Conservation (phyloP, 2,888 invertebrate genomes). For the Hoplodrina ambigua region DNA sequence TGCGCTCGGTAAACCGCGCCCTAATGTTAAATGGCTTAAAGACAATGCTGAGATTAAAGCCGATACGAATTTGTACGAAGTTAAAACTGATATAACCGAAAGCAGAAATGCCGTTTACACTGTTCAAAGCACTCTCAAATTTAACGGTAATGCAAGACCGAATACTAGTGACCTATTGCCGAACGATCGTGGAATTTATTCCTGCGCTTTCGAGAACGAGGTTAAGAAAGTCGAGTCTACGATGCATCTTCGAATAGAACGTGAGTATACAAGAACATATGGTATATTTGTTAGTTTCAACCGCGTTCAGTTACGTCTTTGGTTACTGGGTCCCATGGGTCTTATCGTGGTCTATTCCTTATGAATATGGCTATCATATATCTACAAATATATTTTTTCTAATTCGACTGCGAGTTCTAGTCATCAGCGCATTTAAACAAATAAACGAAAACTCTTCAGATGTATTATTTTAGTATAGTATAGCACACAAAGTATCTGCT, state of each 20-base stretch:
- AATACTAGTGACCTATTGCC: conserved; percentile 94
- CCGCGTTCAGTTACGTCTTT: too few species aligned
- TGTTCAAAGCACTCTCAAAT: conserved; percentile 95
- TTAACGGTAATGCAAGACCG: conserved; percentile 94
- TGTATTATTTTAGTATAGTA: too few species aligned
- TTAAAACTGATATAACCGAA: conserved; percentile 94
- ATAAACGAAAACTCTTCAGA: neutral
- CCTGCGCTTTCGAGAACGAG: conserved; percentile 97
- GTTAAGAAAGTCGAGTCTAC: conserved; percentile 96
- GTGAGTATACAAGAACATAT: conserved; percentile 87
- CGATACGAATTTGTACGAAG: conserved; percentile 94
- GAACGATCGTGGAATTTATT: conserved; percentile 96
- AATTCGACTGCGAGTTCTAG: too few species aligned
- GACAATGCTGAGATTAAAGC: conserved; percentile 95
- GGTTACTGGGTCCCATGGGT: too few species aligned
- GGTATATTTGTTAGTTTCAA: neutral
- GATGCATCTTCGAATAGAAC: conserved; percentile 97
- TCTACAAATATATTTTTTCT: too few species aligned
- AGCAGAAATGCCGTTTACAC: conserved; percentile 95
- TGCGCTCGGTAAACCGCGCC: conserved; percentile 96
- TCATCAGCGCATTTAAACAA: neutral
- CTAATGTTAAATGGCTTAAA: conserved; percentile 96
- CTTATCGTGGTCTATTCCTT: too few species aligned
- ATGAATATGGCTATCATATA: too few species aligned
- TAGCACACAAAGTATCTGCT: too few species aligned